Evolutionary conservation across 1,140 invertebrate genomes (phyloP), one percentile per base, ranked within the genome.

Genomic region (Scaptomyza graminum): DNA sequence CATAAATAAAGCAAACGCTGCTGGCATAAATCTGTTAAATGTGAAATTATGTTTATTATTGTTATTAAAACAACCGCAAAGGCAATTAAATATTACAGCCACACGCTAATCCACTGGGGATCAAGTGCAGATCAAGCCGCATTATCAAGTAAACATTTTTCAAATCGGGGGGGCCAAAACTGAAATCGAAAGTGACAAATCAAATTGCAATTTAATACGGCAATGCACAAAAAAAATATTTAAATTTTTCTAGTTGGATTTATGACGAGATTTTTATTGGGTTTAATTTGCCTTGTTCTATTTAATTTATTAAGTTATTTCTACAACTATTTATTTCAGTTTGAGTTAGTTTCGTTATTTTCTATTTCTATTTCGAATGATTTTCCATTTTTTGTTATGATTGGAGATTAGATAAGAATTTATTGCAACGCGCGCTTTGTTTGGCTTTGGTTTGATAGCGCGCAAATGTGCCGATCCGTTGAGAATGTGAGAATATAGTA

Each of bases 61-160:
- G 79, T 87, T 77, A 76, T 80, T 80, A 77, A 78, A 83, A 65
- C 73, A 80, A 84, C 87, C 87, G 62, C 87, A 90, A 90, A 90
- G 79, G 80, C 87, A 84, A 90, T 90, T 90, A 80, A 90, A 90
- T 79, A 87, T 87, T 87, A 88, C 82, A 90, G 87, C 87, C 87
- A 54, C 67, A 80, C n/a, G n/a, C 80, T 90, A 90, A 90, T 90
- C 87, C 87, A 90, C 70, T 83, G 34, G 81, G 87, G 87, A 90
- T 90, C 87, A 90, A 83, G 79, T 83, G 82, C 76, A 90, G 87
- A 90, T 90, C 87, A 90, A 85, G 78, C 80, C 73, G 85, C 68
- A 79, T 88, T 84, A 76, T 74, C 74, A 72, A 66, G 76, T 69
- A 82, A 79, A 76, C 28, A 70, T 76, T 79, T 88, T 84, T 90